These are phyloP conservation scores for Anguilla japonica DNA, from an alignment of 2,113 vertebrate species.

Conservation along the genomic window DNA sequence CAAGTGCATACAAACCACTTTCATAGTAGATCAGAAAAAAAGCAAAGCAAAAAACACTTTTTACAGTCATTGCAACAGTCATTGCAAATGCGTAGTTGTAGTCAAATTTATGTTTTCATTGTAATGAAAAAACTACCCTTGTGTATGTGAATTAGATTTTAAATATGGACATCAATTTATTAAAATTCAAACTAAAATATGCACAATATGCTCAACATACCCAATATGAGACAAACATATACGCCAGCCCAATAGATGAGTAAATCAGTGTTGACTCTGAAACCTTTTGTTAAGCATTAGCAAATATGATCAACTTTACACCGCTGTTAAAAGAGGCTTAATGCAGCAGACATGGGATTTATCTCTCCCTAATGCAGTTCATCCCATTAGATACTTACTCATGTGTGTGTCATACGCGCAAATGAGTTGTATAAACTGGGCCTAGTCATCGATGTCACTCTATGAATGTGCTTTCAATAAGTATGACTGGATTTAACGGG, in stretches of 20 bases:
- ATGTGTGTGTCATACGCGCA: conserved; percentile 51
- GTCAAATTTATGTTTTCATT: neutral
- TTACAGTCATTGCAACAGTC: neutral
- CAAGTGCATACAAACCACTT: neutral
- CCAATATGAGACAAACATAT: neutral
- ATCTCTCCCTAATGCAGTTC: conserved; percentile 65
- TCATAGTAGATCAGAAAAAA: neutral
- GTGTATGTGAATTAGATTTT: neutral
- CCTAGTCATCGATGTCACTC: conserved; percentile 40
- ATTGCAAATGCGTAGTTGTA: neutral
- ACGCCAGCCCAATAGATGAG: conserved; percentile 16
- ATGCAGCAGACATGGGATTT: conserved; percentile 69
- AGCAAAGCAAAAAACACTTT: neutral
- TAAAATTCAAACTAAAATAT: neutral
- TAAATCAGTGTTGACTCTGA: conserved; percentile 20
- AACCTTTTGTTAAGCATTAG: conserved; percentile 49
- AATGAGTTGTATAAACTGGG: conserved; percentile 62
- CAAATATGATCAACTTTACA: conserved; percentile 61
- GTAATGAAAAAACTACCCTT: neutral
- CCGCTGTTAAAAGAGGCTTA: conserved; percentile 67
- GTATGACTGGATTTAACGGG: neutral
- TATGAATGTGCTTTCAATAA: neutral
- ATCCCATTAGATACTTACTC: conserved; percentile 68
- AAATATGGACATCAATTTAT: neutral
- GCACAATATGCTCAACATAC: neutral